phyloP scores from a whole-genome alignment of 2,113 vertebrate species.

The Entomyzon cyanotis region DNA sequence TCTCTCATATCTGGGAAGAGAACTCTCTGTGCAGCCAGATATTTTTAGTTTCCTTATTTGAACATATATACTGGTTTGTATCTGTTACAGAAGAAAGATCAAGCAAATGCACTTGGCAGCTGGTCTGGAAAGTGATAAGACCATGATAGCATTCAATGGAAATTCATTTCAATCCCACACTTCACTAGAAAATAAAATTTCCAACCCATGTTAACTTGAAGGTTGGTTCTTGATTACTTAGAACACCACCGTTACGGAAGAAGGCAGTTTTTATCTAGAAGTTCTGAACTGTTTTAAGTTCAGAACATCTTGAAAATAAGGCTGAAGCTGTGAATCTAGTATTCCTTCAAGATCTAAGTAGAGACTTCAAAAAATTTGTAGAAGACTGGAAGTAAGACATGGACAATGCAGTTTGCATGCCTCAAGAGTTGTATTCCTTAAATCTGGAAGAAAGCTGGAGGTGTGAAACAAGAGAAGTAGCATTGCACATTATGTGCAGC shows the following conservation, averaged over 20 bases:
- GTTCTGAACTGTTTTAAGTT: neutral
- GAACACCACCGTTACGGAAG: neutral
- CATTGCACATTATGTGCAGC: neutral
- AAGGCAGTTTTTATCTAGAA: neutral
- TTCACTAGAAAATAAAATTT: neutral
- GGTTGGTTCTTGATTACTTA: neutral
- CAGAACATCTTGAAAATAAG: neutral
- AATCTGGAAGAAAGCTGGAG: neutral
- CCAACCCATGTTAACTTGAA: neutral
- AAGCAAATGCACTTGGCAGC: conserved; percentile 23
- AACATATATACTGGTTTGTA: neutral
- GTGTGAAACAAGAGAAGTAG: neutral
- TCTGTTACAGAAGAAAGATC: conserved; percentile 10
- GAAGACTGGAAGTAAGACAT: neutral
- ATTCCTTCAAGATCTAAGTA: neutral
- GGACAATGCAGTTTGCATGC: neutral
- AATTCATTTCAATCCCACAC: neutral
- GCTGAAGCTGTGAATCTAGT: neutral
- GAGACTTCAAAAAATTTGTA: neutral
- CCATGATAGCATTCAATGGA: neutral
- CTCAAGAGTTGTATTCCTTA: neutral
- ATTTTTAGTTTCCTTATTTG: conserved; percentile 24
- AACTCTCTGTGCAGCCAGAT: neutral
- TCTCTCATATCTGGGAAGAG: neutral
- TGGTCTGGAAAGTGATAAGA: conserved; percentile 13